These are phyloP conservation scores for Drosophila paucipuncta DNA, from an alignment of 2,888 invertebrate genomes.

Conservation along the genomic window DNA sequence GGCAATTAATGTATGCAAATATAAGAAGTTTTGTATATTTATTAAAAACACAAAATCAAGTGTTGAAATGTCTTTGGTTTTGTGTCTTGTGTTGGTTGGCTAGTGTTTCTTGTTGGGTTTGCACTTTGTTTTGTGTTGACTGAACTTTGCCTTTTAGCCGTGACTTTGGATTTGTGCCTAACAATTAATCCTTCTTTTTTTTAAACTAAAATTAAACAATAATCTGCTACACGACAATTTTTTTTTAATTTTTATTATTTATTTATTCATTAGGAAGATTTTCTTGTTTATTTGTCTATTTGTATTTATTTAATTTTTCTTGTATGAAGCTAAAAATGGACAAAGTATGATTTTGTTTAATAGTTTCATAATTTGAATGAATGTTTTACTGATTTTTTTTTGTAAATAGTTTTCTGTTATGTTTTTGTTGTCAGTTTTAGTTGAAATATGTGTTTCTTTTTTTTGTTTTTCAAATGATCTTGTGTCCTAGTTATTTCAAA, in stretches of 20 bases:
- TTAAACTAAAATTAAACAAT: slow-evolving; percentile 16
- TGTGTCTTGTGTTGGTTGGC: slow-evolving; percentile 62
- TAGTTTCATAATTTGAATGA: slow-evolving; percentile 31
- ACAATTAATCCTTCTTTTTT: slow-evolving; percentile 20
- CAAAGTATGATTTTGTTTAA: slow-evolving; percentile 59
- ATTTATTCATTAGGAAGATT: slow-evolving; percentile 66
- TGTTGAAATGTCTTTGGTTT: slow-evolving; percentile 35
- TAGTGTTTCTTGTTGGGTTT: slow-evolving; percentile 56
- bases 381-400: slow-evolving; percentile 49
- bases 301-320: slow-evolving; percentile 40
- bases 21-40: slow-evolving; percentile 22
- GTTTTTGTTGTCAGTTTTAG: slow-evolving; percentile 37
- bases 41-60: slow-evolving; percentile 48
- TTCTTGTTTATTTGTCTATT: slow-evolving; percentile 49
- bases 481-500: slow-evolving; percentile 61
- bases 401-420: slow-evolving; percentile 65
- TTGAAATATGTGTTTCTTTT: slow-evolving; percentile 36
- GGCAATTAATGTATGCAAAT: slow-evolving; percentile 21
- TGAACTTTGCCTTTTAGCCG: slow-evolving; percentile 49
- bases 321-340: slow-evolving; percentile 75
- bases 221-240: slow-evolving; percentile 32
- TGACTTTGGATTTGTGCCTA: slow-evolving; percentile 42
- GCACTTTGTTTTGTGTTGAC: slow-evolving; percentile 50
- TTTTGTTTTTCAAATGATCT: slow-evolving; percentile 33
- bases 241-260: slow-evolving; percentile 28